Conservation (phyloP, 2,797 vertebrate genomes). For the Alouatta caraya region DNA sequence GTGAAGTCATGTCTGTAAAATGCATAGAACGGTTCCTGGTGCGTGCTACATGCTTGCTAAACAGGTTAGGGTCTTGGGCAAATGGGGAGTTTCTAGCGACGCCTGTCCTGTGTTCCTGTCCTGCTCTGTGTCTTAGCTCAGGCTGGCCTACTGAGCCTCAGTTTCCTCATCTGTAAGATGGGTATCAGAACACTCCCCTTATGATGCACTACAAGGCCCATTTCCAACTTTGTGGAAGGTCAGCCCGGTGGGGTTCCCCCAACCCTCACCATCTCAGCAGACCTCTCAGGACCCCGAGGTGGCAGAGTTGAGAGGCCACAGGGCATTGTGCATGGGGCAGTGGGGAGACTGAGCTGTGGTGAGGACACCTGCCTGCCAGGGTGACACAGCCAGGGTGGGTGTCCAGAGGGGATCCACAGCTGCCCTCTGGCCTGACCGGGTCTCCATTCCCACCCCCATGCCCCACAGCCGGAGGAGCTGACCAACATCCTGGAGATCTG, state of each 20-base stretch:
- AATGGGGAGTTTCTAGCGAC: neutral
- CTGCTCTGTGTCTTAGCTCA: neutral
- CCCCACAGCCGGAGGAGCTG: slow-evolving; percentile 92
- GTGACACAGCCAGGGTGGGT: neutral
- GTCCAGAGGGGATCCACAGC: neutral
- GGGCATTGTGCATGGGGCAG: neutral
- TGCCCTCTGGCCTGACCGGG: neutral
- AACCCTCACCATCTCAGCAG: neutral
- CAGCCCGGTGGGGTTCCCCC: neutral
- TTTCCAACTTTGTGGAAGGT: neutral
- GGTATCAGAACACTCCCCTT: neutral
- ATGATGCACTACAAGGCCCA: rapidly evolving
- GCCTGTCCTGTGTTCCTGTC: neutral
- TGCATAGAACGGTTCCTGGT: neutral
- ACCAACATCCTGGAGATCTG: slow-evolving; percentile 97
- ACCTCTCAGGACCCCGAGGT: neutral
- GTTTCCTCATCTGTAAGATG: neutral
- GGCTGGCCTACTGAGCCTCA: neutral
- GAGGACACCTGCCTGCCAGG: neutral
- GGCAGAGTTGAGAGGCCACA: neutral
- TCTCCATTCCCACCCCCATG: neutral
- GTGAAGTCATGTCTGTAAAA: rapidly evolving
- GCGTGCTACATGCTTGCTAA: neutral
- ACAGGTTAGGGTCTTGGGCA: neutral
- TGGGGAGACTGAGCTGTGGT: neutral